Percentiles rank a stretch among this genome's conserved stretches.
Conservation (phyloP, 2,888 invertebrate species). For the Polyommatus icarus region DNA sequence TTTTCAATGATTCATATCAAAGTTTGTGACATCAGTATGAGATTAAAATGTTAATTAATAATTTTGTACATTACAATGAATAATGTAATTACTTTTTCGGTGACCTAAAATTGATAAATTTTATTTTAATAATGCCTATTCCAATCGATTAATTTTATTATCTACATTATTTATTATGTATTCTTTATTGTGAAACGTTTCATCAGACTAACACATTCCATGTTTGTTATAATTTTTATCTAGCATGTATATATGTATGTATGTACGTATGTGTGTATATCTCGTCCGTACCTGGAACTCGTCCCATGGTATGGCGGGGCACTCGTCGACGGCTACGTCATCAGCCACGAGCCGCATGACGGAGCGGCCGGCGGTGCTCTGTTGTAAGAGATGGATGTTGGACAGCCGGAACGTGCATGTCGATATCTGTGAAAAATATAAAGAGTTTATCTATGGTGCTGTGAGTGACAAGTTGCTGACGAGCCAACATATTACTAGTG, state of each 20-base stretch:
- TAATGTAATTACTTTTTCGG: constrained; percentile 14
- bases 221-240: too few relatives aligned
- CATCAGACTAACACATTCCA: too few relatives aligned
- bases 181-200: too few relatives aligned
- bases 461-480: too few relatives aligned
- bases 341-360: constrained; percentile 62
- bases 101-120: constrained; percentile 25
- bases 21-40: neutral
- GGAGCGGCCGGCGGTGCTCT: constrained; percentile 55
- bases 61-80: constrained; percentile 23
- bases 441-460: too few relatives aligned
- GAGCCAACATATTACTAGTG: too few relatives aligned
- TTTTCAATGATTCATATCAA: constrained; percentile 18
- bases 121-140: neutral
- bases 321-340: constrained; percentile 89
- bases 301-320: constrained; percentile 94
- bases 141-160: neutral
- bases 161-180: neutral
- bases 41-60: neutral
- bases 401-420: constrained; percentile 71
- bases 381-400: constrained; percentile 68
- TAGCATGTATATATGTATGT: neutral
- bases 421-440: constrained; percentile 80
- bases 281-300: constrained; percentile 89
- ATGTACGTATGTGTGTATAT: neutral